Evolutionary conservation across 2,888 invertebrate species (phyloP), one percentile per base, ranked within the genome.

Genomic region (Himalopsyche kuldschensis): DNA sequence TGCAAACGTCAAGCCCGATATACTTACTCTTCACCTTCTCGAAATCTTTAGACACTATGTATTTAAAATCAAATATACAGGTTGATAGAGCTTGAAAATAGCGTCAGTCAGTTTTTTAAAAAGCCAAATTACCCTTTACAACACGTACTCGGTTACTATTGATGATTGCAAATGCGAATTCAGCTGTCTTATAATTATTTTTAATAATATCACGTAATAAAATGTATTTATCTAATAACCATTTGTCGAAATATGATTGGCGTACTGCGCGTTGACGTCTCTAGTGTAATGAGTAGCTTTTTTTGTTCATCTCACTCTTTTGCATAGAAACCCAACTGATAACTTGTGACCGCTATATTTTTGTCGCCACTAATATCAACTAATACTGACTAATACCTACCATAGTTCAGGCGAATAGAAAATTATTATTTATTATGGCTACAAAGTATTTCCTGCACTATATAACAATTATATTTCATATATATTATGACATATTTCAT

Each of bases 221-320:
- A 63, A 81, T 84, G 81, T 82, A 84, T 84, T 82, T 82, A 84
- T 84, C 88, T 88, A 88, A 87, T 89, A 90, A 90, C 89, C 91
- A 91, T 91, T 89, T 90, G 92, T 90, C 90, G 89, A 83, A 87
- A 87, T 88, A 86, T 88, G 87, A 91, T 91, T 91, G 91, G 91
- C 79, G 82, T 47, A 47, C 24, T 41, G 35, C 20, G n/a, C 41
- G 15, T 47, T 69, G 27, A 75, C 48, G 31, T 75, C 32, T 32
- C 75, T 75, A 46, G 32, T n/a, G 85, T 88, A 80, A 85, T 69
- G 47, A 24, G 47, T 46, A 31, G 24, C 80, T 82, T 84, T 77
- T 82, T 80, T 20, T 82, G 86, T 86, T 87, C 88, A 84, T 85
- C 79, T 55, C 69, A 31, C 75, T 80, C 35, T 75, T 46, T n/a